Percentiles rank a stretch among this genome's conserved stretches.
Conservation (phyloP, 2,888 invertebrate genomes). For the Hydraecia micacea region DNA sequence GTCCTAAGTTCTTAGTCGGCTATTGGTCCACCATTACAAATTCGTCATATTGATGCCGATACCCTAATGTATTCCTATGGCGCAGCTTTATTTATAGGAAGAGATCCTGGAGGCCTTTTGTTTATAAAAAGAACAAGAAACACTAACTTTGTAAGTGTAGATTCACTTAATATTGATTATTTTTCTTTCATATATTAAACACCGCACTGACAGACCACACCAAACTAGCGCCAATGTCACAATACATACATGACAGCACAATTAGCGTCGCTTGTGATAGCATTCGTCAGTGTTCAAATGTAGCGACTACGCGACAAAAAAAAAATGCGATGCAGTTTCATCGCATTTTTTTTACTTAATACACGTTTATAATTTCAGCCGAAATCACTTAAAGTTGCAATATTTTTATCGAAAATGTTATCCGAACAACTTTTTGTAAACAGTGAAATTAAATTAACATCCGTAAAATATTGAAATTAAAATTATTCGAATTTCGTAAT, state of each 20-base stretch:
- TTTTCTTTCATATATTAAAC: background rate
- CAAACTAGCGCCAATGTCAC: background rate
- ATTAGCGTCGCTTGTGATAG: constrained; percentile 25
- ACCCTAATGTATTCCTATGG: background rate
- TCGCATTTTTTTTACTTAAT: background rate
- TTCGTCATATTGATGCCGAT: background rate
- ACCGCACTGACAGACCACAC: background rate
- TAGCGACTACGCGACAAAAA: background rate
- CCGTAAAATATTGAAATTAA: background rate
- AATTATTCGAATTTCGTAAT: background rate
- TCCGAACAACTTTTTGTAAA: background rate
- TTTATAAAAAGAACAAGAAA: background rate
- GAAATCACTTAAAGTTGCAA: background rate
- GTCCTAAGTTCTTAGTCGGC: background rate
- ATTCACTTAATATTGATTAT: background rate
- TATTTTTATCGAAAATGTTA: background rate
- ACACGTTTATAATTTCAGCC: background rate
- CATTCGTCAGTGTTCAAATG: constrained; percentile 3
- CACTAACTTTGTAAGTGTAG: background rate
- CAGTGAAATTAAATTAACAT: background rate
- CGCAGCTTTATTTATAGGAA: background rate
- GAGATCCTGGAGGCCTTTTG: background rate
- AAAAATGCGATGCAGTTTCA: no score
- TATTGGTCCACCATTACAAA: no score
- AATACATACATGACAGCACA: constrained; percentile 14